Evolutionary conservation across 2,888 invertebrate genomes (phyloP), one percentile per base, ranked within the genome.

Genomic region (Minunthozetes semirufus): DNA sequence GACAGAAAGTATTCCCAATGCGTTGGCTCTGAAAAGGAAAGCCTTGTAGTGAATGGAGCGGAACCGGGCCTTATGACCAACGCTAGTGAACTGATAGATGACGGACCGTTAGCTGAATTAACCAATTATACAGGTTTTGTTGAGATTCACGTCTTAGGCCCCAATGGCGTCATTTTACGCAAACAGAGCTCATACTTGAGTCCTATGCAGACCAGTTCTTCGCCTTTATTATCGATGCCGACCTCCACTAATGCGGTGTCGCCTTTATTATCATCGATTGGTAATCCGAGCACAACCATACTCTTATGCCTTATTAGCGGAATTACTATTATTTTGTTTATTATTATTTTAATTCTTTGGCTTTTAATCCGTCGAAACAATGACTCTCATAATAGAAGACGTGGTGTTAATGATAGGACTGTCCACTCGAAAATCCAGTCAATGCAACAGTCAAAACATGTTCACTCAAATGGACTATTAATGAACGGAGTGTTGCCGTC

Each of bases 41-140:
- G 77, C 78, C 22, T 19, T 1, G 70, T 22, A 5, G 25, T 70
- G 8, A 70, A 68, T 42, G 66, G 59, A 9, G 68, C 48, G n/a
- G 61, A 22, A n/a, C 46, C 74, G 3, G 76, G 61, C 56, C 53
- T 70, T n/a, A 72, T 63, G 48, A 25, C 68, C 9, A 68, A 68
- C 33, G 70, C 75, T 27, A 48, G 74, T 19, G 38, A 66, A 19
- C 38, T 74, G 27, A 70, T 74, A 25, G 66, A 85, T 76, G 93
- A 93, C 82, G 92, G 93, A 0, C 86, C 85, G 73, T 86, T 94
- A 71, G 90, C 93, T 80, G 85, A 88, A 17, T 87, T 86, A 72
- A 89, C 91, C 17, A 92, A 91, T 81, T 94, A 94, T 79, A 92
- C 93, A 0, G 89, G 91, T 25, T 93, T 91, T 81, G 86, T 94